These are phyloP conservation scores for Mechanitis mazaeus DNA, from an alignment of 2,888 invertebrate genomes.

Conservation along the genomic window DNA sequence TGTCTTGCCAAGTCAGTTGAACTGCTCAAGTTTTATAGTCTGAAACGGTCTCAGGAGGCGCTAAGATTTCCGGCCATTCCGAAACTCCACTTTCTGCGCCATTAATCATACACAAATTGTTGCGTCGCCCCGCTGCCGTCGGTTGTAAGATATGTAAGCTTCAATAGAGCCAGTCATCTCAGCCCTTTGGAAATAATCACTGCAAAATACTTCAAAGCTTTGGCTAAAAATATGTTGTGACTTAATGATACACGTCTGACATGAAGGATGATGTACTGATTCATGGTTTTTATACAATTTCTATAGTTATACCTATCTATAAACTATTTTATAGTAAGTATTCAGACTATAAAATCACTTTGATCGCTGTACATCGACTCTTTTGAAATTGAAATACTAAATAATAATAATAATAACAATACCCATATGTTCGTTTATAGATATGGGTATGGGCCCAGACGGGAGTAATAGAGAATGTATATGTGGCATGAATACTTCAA, in stretches of 20 bases:
- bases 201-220: constrained; percentile 38
- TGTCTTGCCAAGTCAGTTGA: constrained; percentile 21
- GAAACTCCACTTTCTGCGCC: constrained; percentile 27
- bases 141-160: constrained; percentile 47
- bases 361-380: too few relatives aligned
- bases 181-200: constrained; percentile 40
- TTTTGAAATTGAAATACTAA: too few relatives aligned
- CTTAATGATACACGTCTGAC: constrained; percentile 30
- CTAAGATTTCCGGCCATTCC: constrained; percentile 37
- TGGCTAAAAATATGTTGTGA: constrained; percentile 30
- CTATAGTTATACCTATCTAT: too few relatives aligned
- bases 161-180: constrained; percentile 61
- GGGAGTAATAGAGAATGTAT: too few relatives aligned
- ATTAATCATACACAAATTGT: constrained; percentile 64
- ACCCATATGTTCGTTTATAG: too few relatives aligned
- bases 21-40: constrained; percentile 41
- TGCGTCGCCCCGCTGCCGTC: constrained; percentile 30
- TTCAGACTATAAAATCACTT: too few relatives aligned
- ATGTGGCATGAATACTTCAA: not conserved
- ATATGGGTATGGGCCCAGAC: too few relatives aligned
- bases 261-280: constrained; percentile 27
- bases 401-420: too few relatives aligned
- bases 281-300: not conserved
- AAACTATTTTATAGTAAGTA: too few relatives aligned
- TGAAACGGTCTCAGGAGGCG: constrained; percentile 50